These are phyloP conservation scores for Himalopsyche anomala DNA, from an alignment of 2,888 invertebrate species.

Conservation along the genomic window DNA sequence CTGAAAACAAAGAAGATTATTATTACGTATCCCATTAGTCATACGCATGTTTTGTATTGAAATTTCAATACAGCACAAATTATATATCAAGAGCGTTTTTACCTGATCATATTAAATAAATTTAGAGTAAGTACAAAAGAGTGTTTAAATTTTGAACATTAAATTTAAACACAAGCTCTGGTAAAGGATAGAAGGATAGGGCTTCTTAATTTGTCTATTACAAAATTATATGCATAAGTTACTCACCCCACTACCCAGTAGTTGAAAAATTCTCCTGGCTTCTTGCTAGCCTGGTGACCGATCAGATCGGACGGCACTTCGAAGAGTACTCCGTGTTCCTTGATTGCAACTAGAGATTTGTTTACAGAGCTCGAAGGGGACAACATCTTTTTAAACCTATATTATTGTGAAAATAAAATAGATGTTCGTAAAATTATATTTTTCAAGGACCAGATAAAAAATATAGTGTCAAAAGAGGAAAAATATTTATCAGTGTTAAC, in stretches of 20 bases:
- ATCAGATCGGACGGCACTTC: slow-evolving; percentile 76
- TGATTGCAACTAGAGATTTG: slow-evolving; percentile 86
- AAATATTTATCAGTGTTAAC: no score
- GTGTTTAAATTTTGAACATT: no score
- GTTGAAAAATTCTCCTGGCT: slow-evolving; percentile 74
- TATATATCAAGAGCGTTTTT: no score
- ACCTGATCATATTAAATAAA: no score
- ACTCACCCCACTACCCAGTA: slow-evolving; percentile 90
- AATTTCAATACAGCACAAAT: no score
- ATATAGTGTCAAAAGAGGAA: no score
- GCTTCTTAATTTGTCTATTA: background rate
- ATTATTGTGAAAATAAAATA: no score
- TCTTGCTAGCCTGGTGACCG: slow-evolving; percentile 67
- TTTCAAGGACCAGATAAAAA: background rate
- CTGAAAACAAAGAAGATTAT: slow-evolving; percentile 70
- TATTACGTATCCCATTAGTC: background rate
- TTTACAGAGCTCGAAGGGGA: slow-evolving; percentile 79
- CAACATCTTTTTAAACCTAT: slow-evolving; percentile 77
- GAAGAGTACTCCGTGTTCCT: slow-evolving; percentile 90
- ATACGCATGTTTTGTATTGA: no score
- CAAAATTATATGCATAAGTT: slow-evolving; percentile 43
- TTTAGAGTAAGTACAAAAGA: no score
- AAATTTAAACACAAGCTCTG: no score
- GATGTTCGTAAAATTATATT: no score
- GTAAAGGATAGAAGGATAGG: background rate